Evolutionary conservation across 1,140 invertebrate species (phyloP).

Genomic region (Maniola jurtina): DNA sequence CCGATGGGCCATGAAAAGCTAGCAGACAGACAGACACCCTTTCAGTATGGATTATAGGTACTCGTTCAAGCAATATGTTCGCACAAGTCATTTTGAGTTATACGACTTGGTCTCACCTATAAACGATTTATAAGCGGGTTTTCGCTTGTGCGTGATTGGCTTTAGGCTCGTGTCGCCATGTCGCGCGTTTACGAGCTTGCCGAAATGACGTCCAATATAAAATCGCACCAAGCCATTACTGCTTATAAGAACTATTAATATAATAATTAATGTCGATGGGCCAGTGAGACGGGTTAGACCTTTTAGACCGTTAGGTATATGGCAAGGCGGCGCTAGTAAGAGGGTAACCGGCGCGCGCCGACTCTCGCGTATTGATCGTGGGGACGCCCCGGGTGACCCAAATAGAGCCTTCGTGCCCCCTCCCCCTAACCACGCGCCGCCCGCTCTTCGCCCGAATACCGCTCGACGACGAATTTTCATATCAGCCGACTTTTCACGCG

Average conservation of each 20-base stretch:
- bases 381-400: conserved; percentile 76
- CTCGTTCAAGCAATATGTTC: too few species aligned
- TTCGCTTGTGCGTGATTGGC: too few species aligned
- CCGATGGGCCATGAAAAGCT: too few species aligned
- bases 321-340: conserved; percentile 48
- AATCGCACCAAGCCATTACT: conserved; percentile 14
- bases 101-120: too few species aligned
- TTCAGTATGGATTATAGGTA: too few species aligned
- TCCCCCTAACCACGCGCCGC: conserved; percentile 46
- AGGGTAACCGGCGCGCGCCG: conserved; percentile 69
- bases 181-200: too few species aligned
- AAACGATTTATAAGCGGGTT: too few species aligned
- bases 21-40: too few species aligned
- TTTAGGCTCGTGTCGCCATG: too few species aligned
- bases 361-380: conserved; percentile 67
- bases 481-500: conserved; percentile 63
- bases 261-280: conserved; percentile 66
- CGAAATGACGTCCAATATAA: too few species aligned
- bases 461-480: conserved; percentile 73
- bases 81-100: too few species aligned
- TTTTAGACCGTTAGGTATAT: conserved; percentile 20
- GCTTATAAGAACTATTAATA: conserved; percentile 40
- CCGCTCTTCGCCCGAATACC: conserved; percentile 42
- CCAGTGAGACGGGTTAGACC: conserved; percentile 51
- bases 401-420: conserved; percentile 70